Base-by-base conservation (phyloP, 1,140 invertebrate species). In the Drosophila littoralis region DNA sequence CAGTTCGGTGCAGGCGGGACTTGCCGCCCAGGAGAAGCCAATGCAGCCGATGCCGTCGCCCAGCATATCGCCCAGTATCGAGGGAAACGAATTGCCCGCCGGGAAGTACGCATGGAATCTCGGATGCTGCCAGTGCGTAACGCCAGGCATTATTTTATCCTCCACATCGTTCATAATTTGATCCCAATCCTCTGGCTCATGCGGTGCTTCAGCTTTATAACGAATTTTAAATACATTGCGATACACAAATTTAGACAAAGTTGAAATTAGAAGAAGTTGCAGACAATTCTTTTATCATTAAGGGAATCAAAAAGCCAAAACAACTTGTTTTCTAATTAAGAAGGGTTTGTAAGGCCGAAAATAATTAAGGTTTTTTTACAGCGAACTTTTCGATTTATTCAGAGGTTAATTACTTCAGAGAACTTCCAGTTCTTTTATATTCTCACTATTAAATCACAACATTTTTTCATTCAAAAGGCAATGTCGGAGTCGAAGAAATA, bases 111-210 rank as follows among this genome's bases (percentile, higher is more conserved):
- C 99, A 92, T 99, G 98, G 93, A 99, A 99, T 54, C 98, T 93
- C 0, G 99, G 99, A 94, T 99, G 99, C 92, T 99, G 98, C 99
- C 99, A 99, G 92, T 99, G 98, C 0, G 98, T 99, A 63, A 98
- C 97, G 40, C 99, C 99, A 0, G 98, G 98, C 98, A 99, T 99
- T 73, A 99, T 99, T 93, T 98, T 98, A 32, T 95, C 94, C 92
- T 99, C 98, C 2, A 99, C 96, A 91, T 99, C 99, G 10, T 93
- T 93, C 97, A 99, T 98, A 42, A 99, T 98, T 8, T 95, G 93
- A 13, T 98, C 96, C 96, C 97, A 99, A 33, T 95, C 89, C 91
- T 99, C 99, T 0, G 96, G 95, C 61, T 97, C 93, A n/a, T 95
- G 91, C 0, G 99, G 99, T 2, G 99, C 96, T 77, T 96, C 95